phyloP scores from a whole-genome alignment of 2,113 vertebrate genomes.

The Cathartes aura region DNA sequence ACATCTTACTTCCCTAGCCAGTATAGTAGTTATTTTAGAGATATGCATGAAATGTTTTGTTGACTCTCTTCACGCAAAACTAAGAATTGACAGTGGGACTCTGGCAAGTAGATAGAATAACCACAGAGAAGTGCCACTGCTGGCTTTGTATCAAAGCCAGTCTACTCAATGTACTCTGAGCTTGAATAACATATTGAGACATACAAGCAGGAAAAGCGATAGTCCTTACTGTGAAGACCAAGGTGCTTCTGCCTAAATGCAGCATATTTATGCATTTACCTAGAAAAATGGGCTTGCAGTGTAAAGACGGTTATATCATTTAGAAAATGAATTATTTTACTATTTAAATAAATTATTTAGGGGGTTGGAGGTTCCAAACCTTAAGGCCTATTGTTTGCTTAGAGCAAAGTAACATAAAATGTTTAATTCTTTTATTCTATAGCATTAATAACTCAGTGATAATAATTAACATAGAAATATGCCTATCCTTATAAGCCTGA shows the following conservation, averaged over 20 bases:
- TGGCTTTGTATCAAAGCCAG: neutral
- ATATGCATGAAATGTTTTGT: neutral
- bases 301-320: neutral
- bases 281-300: neutral
- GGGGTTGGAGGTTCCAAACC: neutral
- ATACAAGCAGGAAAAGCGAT: accelerated
- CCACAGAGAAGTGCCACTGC: accelerated
- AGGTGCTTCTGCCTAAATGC: neutral
- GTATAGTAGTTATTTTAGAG: neutral
- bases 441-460: neutral
- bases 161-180: neutral
- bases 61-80: neutral
- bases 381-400: constrained; percentile 13
- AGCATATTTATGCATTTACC: neutral
- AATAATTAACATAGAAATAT: constrained; percentile 18
- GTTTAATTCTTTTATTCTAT: constrained; percentile 38
- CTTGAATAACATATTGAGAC: neutral
- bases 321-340: neutral
- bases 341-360: neutral
- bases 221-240: neutral
- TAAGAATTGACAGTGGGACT: neutral
- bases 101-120: neutral
- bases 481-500: neutral
- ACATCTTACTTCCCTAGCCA: neutral
- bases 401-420: constrained; percentile 15